Base-by-base conservation (phyloP, 1,140 invertebrate species). In the Anastatus disparis region DNA sequence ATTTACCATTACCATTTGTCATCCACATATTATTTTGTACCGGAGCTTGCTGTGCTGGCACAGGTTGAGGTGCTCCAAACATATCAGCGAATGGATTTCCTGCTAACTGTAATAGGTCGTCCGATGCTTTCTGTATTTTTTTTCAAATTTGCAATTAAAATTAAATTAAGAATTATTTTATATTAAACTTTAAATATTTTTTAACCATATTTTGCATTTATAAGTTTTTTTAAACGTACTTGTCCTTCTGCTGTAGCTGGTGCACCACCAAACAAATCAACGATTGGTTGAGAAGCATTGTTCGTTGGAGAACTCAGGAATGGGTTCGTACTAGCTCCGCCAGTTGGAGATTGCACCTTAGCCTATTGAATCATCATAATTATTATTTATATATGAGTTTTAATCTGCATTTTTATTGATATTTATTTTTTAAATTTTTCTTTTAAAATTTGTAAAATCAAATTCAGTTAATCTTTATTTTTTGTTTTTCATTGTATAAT, bases 81-180 rank as follows among this genome's bases (percentile, higher is more conserved):
- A 94, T 94, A 79, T 96, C 94, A 35, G 93, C 92, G 84, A 97
- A 97, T 24, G 96, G 96, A 89, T 97, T 97, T 52, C 90, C 88
- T 44, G 82, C 92, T 73, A 97, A 86, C 78, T 95, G 93, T 38
- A 97, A 88, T 68, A 97, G 87, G 87, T 97, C 96, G 79, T 97
- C 95, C 8, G 94, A 95, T 24, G 94, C 93, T 86, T 93, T 95
- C 38, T 81, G 76, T n/a, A 55, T 82, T 55, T 75, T n/a, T n/a
- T n/a, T n/a, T n/a, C n/a, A n/a, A n/a, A n/a, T n/a, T n/a, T 82
- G 83, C 2, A n/a, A 20, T 1, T 46, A 35, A 31, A 22, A 70
- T 31, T 63, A 56, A 42, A 55, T n/a, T n/a, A n/a, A n/a, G n/a
- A n/a, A n/a, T n/a, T n/a, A n/a, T n/a, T n/a, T n/a, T n/a, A n/a